A percentile compares a stretch with the other conserved stretches of the same genome.
These are phyloP conservation scores for Galerucella nymphaeae DNA, from an alignment of 2,888 invertebrate species.

Conservation along the genomic window DNA sequence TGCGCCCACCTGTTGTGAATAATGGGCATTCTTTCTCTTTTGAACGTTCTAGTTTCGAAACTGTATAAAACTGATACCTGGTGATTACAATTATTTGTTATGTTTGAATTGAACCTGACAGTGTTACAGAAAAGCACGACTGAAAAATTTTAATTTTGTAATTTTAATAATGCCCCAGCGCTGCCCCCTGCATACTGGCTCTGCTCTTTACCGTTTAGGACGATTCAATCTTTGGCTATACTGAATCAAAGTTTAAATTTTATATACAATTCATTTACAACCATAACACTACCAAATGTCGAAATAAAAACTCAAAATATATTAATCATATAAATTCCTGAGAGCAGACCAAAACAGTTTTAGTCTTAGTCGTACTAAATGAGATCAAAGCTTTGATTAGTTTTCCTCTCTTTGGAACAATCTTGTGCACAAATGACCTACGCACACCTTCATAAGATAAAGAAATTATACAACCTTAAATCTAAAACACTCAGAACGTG, in stretches of 20 bases:
- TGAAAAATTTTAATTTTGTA: neutral
- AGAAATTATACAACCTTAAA: constrained; percentile 47
- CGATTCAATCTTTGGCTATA: constrained; percentile 63
- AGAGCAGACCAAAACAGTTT: constrained; percentile 55
- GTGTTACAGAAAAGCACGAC: neutral
- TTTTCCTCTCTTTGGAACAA: constrained; percentile 65
- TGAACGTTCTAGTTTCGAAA: neutral
- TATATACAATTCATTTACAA: constrained; percentile 56
- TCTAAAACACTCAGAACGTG: constrained; percentile 57
- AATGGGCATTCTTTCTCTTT: neutral
- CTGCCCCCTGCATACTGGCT: constrained; percentile 43
- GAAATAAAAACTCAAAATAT: constrained; percentile 43
- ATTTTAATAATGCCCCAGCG: neutral
- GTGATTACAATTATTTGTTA: neutral
- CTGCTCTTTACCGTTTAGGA: constrained; percentile 54
- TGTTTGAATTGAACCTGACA: too few relatives aligned
- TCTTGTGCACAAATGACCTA: constrained; percentile 58
- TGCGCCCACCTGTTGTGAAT: constrained; percentile 35
- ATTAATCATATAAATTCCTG: constrained; percentile 59
- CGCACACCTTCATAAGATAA: constrained; percentile 51
- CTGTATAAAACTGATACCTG: neutral
- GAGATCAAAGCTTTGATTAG: constrained; percentile 65
- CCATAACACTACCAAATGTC: constrained; percentile 45
- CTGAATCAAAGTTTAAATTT: constrained; percentile 61
- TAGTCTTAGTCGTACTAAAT: constrained; percentile 54